A percentile compares a stretch with the other conserved stretches of the same genome.
phyloP scores from a whole-genome alignment of 1,140 invertebrate genomes.

The Zaprionus vittiger region DNA sequence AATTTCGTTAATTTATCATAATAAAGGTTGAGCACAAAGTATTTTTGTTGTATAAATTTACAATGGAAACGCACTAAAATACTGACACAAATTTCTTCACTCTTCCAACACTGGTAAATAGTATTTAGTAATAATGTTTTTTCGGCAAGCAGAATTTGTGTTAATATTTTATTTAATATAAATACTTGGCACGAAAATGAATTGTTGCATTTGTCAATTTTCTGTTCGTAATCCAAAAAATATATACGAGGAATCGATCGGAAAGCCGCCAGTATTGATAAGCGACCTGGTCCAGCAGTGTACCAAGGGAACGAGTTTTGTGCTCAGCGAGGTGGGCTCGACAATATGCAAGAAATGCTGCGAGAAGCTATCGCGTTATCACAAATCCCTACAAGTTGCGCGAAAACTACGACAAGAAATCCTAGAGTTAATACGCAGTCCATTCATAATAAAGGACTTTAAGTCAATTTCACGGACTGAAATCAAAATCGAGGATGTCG shows the following conservation, averaged over 20 bases:
- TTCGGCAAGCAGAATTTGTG: conserved; percentile 22
- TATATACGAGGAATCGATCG: conserved; percentile 64
- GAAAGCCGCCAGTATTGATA: conserved; percentile 65
- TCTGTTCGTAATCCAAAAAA: conserved; percentile 65
- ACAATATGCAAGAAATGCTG: conserved; percentile 71
- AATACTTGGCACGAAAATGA: conserved; percentile 48
- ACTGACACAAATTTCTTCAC: background rate
- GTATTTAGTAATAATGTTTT: conserved; percentile 35
- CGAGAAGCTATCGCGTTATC: conserved; percentile 65
- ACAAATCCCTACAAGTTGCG: conserved; percentile 68
- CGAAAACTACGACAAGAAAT: conserved; percentile 66
- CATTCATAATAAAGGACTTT: conserved; percentile 54
- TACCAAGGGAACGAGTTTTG: conserved; percentile 62
- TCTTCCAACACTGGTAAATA: conserved; percentile 17
- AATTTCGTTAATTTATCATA: too few species aligned
- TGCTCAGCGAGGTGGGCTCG: conserved; percentile 50
- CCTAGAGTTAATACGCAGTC: conserved; percentile 64
- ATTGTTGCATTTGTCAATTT: conserved; percentile 76
- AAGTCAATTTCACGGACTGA: conserved; percentile 39
- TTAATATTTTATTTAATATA: conserved; percentile 32
- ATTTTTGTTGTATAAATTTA: too few species aligned
- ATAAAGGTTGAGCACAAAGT: too few species aligned
- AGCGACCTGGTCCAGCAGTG: conserved; percentile 66
- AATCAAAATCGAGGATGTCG: conserved; percentile 27
- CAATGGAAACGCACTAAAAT: conserved; percentile 15